A percentile compares a stretch with the other conserved stretches of the same genome.
Evolutionary conservation across 2,113 vertebrate species (phyloP).

Genomic region (Hoplias malabaricus): DNA sequence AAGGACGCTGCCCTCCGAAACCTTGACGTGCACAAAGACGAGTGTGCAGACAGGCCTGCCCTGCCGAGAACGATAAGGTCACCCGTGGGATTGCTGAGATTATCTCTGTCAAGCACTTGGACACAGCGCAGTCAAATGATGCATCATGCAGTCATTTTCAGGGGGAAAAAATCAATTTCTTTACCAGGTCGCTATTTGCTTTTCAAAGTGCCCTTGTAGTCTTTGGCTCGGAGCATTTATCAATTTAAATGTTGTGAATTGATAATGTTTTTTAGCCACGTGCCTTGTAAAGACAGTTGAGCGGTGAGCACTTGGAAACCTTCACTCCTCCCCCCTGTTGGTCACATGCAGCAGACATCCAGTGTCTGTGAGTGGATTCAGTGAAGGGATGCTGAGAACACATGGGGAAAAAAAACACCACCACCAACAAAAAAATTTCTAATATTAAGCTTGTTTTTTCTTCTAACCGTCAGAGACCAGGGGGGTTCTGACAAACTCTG

Average conservation of each 20-base stretch:
- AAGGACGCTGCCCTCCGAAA: slow-evolving; percentile 82
- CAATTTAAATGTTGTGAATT: slow-evolving; percentile 95
- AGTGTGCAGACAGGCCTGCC: slow-evolving; percentile 80
- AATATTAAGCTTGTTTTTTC: too few species aligned
- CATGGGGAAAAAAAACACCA: too few species aligned
- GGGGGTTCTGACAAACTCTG: too few species aligned
- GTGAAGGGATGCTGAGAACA: background rate
- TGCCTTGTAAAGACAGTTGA: slow-evolving; percentile 14
- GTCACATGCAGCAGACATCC: background rate
- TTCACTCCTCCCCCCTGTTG: background rate
- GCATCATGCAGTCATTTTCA: slow-evolving; percentile 91
- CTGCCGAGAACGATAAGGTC: slow-evolving; percentile 91
- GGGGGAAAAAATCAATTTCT: slow-evolving; percentile 87
- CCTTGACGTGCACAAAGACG: slow-evolving; percentile 89
- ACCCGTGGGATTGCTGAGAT: slow-evolving; percentile 89
- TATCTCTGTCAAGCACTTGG: slow-evolving; percentile 96
- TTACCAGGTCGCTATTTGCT: slow-evolving; percentile 89
- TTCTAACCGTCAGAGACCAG: too few species aligned
- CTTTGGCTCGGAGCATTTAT: slow-evolving; percentile 87
- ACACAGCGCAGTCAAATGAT: slow-evolving; percentile 93
- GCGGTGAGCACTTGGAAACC: slow-evolving; percentile 13
- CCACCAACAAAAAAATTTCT: too few species aligned
- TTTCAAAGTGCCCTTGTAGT: slow-evolving; percentile 96
- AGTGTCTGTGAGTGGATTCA: background rate
- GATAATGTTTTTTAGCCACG: slow-evolving; percentile 80